These are phyloP conservation scores for Triplophysa siluroides DNA, from an alignment of 2,113 vertebrate species.

Conservation along the genomic window DNA sequence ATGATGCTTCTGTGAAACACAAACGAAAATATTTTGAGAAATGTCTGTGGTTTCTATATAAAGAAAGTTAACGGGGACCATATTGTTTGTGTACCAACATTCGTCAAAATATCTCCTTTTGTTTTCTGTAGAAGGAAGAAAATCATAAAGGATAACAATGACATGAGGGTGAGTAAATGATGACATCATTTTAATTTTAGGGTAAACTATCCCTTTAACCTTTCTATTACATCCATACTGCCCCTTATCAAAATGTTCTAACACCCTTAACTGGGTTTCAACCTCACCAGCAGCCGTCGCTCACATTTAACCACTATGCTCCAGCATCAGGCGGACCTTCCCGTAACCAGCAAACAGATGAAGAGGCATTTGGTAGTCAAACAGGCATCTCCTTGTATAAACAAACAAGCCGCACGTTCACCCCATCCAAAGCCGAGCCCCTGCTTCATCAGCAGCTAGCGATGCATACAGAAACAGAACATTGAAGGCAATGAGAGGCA, in stretches of 20 bases:
- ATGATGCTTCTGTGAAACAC: too few relatives aligned
- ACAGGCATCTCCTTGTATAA: conserved; percentile 49
- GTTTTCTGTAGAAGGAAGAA: too few relatives aligned
- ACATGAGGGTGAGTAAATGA: too few relatives aligned
- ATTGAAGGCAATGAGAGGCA: conserved; percentile 11
- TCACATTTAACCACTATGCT: conserved; percentile 33
- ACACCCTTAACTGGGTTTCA: conserved; percentile 22
- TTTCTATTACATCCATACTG: too few relatives aligned
- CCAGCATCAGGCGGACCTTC: conserved; percentile 51
- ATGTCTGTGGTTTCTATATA: too few relatives aligned
- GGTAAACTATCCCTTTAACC: too few relatives aligned
- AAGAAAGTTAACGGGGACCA: too few relatives aligned
- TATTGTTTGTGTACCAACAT: too few relatives aligned
- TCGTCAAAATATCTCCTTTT: too few relatives aligned
- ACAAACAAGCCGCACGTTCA: conserved; percentile 25
- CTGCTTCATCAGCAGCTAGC: conserved; percentile 21
- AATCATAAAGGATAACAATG: too few relatives aligned
- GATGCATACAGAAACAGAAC: conserved; percentile 19
- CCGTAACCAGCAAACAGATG: conserved; percentile 60
- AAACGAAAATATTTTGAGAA: too few relatives aligned
- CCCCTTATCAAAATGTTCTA: background rate
- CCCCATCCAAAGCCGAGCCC: conserved; percentile 17
- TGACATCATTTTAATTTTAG: too few relatives aligned
- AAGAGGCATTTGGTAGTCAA: conserved; percentile 62
- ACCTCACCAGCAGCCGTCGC: conserved; percentile 25